phyloP scores from a whole-genome alignment of 2,888 invertebrate genomes.

The Cremastobaeus sp. region DNA sequence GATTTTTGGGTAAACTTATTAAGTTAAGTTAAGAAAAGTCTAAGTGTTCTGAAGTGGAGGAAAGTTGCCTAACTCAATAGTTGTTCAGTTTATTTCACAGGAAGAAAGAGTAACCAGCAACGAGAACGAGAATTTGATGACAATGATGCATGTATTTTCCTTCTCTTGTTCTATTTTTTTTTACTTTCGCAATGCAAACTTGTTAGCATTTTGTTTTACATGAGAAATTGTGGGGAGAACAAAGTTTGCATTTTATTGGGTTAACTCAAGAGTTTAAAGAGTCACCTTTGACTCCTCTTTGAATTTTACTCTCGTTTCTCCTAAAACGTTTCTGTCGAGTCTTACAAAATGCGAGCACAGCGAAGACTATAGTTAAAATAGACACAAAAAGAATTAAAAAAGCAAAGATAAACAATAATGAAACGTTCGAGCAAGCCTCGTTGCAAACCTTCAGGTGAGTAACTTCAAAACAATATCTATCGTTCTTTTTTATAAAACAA shows the following conservation, averaged over 20 bases:
- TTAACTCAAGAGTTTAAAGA: too few species aligned
- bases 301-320: too few species aligned
- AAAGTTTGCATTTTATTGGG: too few species aligned
- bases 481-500: constrained; percentile 70
- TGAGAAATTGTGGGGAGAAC: too few species aligned
- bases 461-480: constrained; percentile 68
- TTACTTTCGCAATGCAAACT: constrained; percentile 21
- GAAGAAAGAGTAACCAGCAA: constrained; percentile 71
- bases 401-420: constrained; percentile 58
- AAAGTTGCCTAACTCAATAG: constrained; percentile 42
- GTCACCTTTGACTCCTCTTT: too few species aligned
- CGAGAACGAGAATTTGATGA: constrained; percentile 69
- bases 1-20: too few species aligned
- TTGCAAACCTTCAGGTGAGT: constrained; percentile 75
- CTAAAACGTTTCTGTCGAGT: constrained; percentile 34
- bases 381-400: too few species aligned
- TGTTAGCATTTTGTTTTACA: too few species aligned
- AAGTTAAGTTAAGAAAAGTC: too few species aligned
- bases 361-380: too few species aligned
- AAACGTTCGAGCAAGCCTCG: constrained; percentile 75
- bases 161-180: constrained; percentile 12
- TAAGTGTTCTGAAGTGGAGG: constrained; percentile 20
- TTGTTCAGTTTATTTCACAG: constrained; percentile 75
- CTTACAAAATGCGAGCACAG: constrained; percentile 14
- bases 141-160: constrained; percentile 52